Evolutionary conservation across 2,888 invertebrate species (phyloP), one percentile per base, ranked within the genome.

Genomic region (Oithona nana): DNA sequence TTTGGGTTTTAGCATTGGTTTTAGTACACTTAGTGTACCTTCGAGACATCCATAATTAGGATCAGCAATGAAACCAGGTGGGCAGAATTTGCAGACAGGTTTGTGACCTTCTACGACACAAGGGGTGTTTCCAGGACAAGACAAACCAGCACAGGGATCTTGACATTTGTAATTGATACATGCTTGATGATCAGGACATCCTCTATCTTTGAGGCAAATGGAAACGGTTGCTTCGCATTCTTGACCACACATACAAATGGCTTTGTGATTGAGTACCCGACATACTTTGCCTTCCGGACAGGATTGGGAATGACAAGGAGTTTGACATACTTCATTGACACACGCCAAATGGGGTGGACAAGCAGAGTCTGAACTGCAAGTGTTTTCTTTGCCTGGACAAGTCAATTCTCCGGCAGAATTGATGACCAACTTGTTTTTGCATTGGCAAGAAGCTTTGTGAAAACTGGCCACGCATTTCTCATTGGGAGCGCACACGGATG

Each of bases 81-180:
- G 88, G 80, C 92, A 92, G 81, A 87, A 88, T 83, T 88, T 88
- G 85, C 92, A 92, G 76, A 86, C 83, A 70, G 90, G 86, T 78
- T 85, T 87, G 79, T 92, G 92, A 76, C 89, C 87, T 81, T 89
- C 88, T 71, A 89, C 89, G 77, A 84, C 84, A 79, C 92, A 92
- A 71, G 90, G 89, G 69, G 87, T 84, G 72, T 82, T 82, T 70
- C 81, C 80, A 70, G 86, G 84, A 76, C 89, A 89, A 75, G 83
- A 84, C 71, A 84, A 83, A 72, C 83, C 83, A 73, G 80, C 80
- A 77, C 90, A 90, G 68, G 90, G 90, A 77, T 90, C 86, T 77
- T 87, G 82, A 75, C 90, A 90, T 56, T 62, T 83, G 75, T 85
- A 88, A 74, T 86, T 86, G 73, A 83, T 81, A 76, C 90, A 90